Base-by-base conservation (phyloP, 2,888 invertebrate species). In the Sphinx pinastri region DNA sequence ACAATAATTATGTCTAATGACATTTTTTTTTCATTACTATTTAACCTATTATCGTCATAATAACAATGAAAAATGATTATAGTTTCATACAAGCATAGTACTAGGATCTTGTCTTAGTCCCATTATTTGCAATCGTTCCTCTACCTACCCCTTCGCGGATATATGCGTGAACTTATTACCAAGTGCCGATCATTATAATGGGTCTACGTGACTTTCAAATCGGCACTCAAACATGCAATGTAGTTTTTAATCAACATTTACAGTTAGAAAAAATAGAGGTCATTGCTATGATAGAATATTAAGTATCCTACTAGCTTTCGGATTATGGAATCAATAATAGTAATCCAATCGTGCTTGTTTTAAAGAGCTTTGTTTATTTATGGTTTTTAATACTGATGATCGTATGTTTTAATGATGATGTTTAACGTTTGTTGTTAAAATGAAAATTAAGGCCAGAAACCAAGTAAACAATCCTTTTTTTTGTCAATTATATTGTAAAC, bases 261-360 rank as follows among this genome's bases (percentile, higher is more conserved):
- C 60, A 63, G 60, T 63, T 63, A 63, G 25, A 14, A 16, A 45
- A 47, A 4, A 63, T 47, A 47, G 16, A 47, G 60, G 60, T 47
- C 47, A 63, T 47, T 0, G 13, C 13, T 47, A 1, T 19, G 6
- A 19, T 19, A 2, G 60, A 63, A 63, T 63, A 49, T 19, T 19
- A 63, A 63, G 16, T 19, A 63, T 31, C 13, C 11, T 31, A 6
- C 6, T 12, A 14, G 14, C 51, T 51, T 14, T 5, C 14, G 10
- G 4, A 38, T 38, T 38, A 8, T 5, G 38, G 38, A 38, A 38
- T 38, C 38, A 38, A 38, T 3, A 38, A 38, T 38, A 38, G 38
- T 38, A 38, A 38, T 38, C 38, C 38, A 38, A 38, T 8, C 38
- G 0, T n/a, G 54, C 16, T 16, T 54, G 6, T 54, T 54, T 54